Base-by-base conservation (phyloP, 2,888 invertebrate species). In the Thera britannica region DNA sequence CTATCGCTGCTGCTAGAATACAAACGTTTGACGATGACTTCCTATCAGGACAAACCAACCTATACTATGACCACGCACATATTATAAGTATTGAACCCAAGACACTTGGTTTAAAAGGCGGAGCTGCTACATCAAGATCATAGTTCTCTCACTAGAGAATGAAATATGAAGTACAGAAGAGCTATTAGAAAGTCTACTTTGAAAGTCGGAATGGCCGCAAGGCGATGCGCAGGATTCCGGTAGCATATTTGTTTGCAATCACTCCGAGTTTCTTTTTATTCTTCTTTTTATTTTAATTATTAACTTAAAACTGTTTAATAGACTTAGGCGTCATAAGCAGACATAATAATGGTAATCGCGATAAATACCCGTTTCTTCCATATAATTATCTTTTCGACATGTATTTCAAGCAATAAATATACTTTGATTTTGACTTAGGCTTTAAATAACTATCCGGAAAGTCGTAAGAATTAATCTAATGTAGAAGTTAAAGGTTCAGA, bases 231-330 rank as follows among this genome's bases (percentile, higher is more conserved):
- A 41, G 44, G 38, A 57, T 64, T 64, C 34, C 34, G 48, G 58
- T 48, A 48, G 60, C 61, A 49, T 64, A 64, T 23, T 23, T 23
- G 64, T 68, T 64, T 23, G 46, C 52, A 54, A 68, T 57, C 60
- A 51, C 55, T 68, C 60, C 68, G 74, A 73, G 73, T 66, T 68
- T 65, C 69, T 75, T 61, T 23, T 61, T 58, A 64, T 49, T 51
- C 51, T 51, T 6, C 49, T 23, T 23, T 23, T 23, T 23, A 23
- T 23, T 23, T 23, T 23, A 23, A 1, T 23, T 23, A 23, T 23
- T 23, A 23, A 23, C 23, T 23, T 23, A 23, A 23, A 23, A 23
- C 23, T 23, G 23, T 23, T 23, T 23, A 23, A 23, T 23, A 23
- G 23, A 23, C 23, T 23, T 23, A 23, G 23, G 23, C 23, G 23